Evolutionary conservation across 2,113 vertebrate genomes (phyloP).

Genomic region (Atractosteus spatula): DNA sequence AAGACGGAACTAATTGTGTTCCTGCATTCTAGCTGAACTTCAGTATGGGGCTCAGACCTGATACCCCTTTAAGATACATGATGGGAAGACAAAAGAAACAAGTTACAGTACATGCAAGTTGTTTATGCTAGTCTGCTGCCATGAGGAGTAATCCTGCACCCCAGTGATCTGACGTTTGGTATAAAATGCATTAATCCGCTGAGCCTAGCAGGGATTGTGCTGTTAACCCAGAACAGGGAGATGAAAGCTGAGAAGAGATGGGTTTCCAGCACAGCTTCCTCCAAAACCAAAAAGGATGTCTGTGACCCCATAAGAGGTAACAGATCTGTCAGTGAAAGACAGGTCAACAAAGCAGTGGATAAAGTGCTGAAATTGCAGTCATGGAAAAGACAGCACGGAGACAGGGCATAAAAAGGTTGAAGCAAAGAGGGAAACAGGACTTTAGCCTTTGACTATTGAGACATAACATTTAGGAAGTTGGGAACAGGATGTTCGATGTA

Average conservation of each 20-base stretch:
- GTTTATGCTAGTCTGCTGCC: slow-evolving; percentile 3
- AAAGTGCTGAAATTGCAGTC: slow-evolving; percentile 35
- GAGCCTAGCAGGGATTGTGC: slow-evolving; percentile 36
- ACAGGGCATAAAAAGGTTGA: neutral
- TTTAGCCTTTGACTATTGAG: neutral
- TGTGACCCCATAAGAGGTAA: slow-evolving; percentile 35
- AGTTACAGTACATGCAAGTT: neutral
- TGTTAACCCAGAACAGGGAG: slow-evolving; percentile 43
- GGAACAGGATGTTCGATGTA: neutral
- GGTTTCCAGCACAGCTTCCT: slow-evolving; percentile 7
- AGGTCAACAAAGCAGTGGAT: slow-evolving; percentile 28
- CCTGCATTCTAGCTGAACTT: neutral
- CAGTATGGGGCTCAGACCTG: neutral
- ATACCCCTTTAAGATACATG: neutral
- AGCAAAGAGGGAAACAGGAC: neutral
- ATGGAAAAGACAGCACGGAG: slow-evolving; percentile 28
- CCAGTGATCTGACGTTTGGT: slow-evolving; percentile 1
- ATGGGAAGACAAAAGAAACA: neutral
- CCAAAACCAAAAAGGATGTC: neutral
- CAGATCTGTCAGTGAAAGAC: slow-evolving; percentile 29
- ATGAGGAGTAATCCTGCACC: neutral
- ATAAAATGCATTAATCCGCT: slow-evolving; percentile 40
- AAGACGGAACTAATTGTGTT: neutral
- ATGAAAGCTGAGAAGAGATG: slow-evolving; percentile 22
- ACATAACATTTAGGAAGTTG: neutral